Evolutionary conservation across 2,797 vertebrate species (phyloP), one percentile per base, ranked within the genome.

Genomic region (Lepilemur ruficaudatus): DNA sequence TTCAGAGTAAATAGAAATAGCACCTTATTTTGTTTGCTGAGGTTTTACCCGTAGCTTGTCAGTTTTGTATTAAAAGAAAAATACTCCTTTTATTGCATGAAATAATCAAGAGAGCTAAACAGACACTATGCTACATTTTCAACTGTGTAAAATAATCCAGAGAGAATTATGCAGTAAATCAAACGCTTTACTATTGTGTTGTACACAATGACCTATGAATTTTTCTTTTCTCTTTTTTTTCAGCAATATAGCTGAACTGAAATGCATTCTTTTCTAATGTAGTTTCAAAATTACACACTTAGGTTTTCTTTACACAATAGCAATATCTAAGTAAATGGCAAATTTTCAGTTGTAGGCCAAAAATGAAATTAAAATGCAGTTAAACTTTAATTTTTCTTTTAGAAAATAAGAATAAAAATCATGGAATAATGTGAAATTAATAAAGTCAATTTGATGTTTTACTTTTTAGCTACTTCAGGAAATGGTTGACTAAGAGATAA

Each of bases 31-130:
- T 94, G 50, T 90, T 96, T 85, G 30, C 38, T 82, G 67, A 69
- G 46, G 7, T 83, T 95, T 90, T 72, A 61, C 38, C 55, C 23
- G 65, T 61, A 80, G 17, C 30, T 87, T 92, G 55, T 81, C 73
- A 89, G 82, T 93, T 96, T 48, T 72, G 13, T 78, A 76, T 80
- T 15, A 7, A 87, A 94, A 94, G 82, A 84, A 97, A 96, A 95
- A 79, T 83, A 84, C 43, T 6, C 46, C 32, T 94, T 89, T 89
- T 75, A 72, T 80, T 96, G 35, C n/a, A 91, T 78, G 23, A 96
- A 81, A 95, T 95, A 95, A 97, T 97, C 94, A 95, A 96, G 79
- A 94, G 48, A 91, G 18, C 30, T 93, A 95, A 96, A 76, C 4
- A 94, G 89, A 96, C 15, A 93, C 32, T n/a, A 43, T 3, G 76